phyloP scores from a whole-genome alignment of 2,797 vertebrate species.

The Erethizon dorsatum region DNA sequence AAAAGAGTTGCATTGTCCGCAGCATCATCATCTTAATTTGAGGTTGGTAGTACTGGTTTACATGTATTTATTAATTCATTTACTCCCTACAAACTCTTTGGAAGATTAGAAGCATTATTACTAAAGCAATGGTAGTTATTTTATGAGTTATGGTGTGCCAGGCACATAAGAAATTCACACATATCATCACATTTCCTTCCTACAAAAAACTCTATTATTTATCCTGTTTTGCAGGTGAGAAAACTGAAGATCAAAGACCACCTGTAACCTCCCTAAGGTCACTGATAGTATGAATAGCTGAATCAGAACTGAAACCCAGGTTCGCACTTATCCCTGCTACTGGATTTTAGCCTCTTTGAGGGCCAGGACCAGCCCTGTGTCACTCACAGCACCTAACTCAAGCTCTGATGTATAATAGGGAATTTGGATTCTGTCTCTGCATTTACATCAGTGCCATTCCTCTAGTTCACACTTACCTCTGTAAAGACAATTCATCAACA shows the following conservation, averaged over 20 bases:
- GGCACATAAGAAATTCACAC: not conserved
- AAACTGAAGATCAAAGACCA: not conserved
- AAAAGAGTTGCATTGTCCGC: conserved; percentile 5
- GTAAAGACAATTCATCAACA: conserved; percentile 16
- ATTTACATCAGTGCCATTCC: not conserved
- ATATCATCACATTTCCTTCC: conserved; percentile 4
- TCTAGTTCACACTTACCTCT: not conserved
- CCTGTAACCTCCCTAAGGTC: not conserved
- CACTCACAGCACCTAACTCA: not conserved
- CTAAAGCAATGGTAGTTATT: not conserved
- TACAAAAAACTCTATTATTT: not conserved
- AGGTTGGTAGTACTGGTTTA: not conserved
- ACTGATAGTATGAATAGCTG: not conserved
- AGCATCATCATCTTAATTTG: not conserved
- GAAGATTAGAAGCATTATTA: not conserved
- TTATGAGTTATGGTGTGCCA: not conserved
- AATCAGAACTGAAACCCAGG: not conserved
- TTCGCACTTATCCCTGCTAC: not conserved
- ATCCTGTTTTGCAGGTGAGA: not conserved
- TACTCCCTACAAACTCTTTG: conserved; percentile 6
- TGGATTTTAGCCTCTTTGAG: conserved; percentile 24
- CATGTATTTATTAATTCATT: conserved; percentile 10
- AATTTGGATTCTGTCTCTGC: conserved; percentile 29
- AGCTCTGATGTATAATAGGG: not conserved
- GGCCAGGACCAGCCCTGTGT: not conserved